Percentiles rank a stretch among this genome's conserved stretches.
These are phyloP conservation scores for Copidosoma floridanum DNA, from an alignment of 1,140 invertebrate genomes.

Conservation along the genomic window DNA sequence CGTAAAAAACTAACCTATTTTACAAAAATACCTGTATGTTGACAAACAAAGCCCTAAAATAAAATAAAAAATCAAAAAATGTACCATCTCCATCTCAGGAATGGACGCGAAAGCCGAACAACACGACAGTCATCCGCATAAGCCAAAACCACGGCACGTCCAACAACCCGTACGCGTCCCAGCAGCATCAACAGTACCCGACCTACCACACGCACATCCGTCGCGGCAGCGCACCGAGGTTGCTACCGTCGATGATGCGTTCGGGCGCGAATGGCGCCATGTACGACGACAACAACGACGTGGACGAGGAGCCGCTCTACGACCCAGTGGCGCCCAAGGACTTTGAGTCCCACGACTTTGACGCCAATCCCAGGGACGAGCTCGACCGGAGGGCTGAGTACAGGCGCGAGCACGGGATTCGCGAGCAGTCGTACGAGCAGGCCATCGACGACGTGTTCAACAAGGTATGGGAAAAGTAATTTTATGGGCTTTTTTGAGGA, in stretches of 20 bases:
- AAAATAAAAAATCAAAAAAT: conserved; percentile 5
- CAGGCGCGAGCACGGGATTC: conserved; percentile 41
- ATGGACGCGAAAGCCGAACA: conserved; percentile 52
- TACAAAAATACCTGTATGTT: no score
- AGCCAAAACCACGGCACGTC: conserved; percentile 43
- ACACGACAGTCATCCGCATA: conserved; percentile 53
- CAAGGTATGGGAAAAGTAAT: conserved; percentile 7
- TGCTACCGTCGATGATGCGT: neutral
- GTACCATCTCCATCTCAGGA: conserved; percentile 39
- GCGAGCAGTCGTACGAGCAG: conserved; percentile 21
- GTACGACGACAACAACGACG: conserved; percentile 35
- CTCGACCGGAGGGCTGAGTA: conserved; percentile 47
- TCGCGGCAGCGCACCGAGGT: neutral
- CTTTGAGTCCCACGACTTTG: conserved; percentile 53
- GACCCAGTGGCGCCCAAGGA: conserved; percentile 51
- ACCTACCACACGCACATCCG: no score
- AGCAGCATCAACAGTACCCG: conserved; percentile 16
- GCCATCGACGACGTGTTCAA: neutral
- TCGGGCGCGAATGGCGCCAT: conserved; percentile 18
- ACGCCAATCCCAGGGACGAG: conserved; percentile 51
- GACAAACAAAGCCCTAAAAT: no score
- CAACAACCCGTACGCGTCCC: conserved; percentile 34
- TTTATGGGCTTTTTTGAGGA: neutral
- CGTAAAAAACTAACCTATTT: no score
- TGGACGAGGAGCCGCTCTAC: conserved; percentile 51